Evolutionary conservation across 2,113 vertebrate species (phyloP), one percentile per base, ranked within the genome.

Genomic region (Pseudorasbora parva): DNA sequence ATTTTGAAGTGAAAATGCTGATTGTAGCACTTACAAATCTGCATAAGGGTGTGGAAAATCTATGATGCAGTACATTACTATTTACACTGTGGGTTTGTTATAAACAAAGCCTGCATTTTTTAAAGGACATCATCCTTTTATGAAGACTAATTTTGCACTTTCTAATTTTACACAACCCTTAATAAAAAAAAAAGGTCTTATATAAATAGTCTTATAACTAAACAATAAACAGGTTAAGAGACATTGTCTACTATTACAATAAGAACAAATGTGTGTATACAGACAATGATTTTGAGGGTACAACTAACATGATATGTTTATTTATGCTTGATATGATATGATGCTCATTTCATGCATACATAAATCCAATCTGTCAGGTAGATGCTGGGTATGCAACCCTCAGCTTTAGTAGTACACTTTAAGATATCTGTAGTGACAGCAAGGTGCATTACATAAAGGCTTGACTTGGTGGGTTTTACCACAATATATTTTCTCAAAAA

Each of bases 1-100:
- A 14, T 49, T 80, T 79, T 27, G 27, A 72, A 80, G 82, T 25
- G 23, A 84, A 85, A 80, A 21, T 80, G 83, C 83, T 80, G 83
- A 85, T 49, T 81, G 19, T 74, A 47, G 83, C 6, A 9, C 74
- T 73, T 51, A 12, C 12, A 62, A 80, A 74, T 64, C 68, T 62
- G 56, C 68, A 72, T 69, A 69, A 51, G 83, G 83, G 43, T 73
- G n/a, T 19, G 19, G 45, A 74, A 69, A 57, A 56, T 60, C 51
- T 69, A 64, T 73, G 47, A 49, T 60, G 51, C 77, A 59, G 66
- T 72, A 47, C 74, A 69, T 68, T 77, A 69, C 74, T 84, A 54
- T 78, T 59, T 59, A 62, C 30, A 62, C 54, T 25, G 27, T 56
- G 27, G 7, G 68, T 79, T 14, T 7, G 8, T 27, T 51, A 73